Base-by-base conservation (phyloP, 2,797 vertebrate species). In the Leptoclinus maculatus region DNA sequence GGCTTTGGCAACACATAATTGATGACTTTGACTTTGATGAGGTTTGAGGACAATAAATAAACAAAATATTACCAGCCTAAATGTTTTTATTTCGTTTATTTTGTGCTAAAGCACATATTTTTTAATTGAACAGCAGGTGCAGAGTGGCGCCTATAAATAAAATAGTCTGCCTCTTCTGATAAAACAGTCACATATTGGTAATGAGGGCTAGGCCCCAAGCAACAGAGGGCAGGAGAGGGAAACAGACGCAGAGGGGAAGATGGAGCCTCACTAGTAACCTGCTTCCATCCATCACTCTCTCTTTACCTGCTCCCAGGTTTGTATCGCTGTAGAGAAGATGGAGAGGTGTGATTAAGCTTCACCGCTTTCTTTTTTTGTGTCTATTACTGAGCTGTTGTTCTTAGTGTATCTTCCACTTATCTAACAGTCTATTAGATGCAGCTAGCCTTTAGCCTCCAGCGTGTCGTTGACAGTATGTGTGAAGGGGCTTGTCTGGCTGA, bases 401-500 rank as follows among this genome's bases (percentile, higher is more conserved):
- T 67, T 49, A 17, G 14, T 23, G 53, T 19, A 53, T 67, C 36
- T 49, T 72, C 64, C 49, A 6, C 32, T 79, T 43, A 53, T 38
- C 62, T 75, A 63, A 65, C 66, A 25, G 53, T 58, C 71, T 60
- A n/a, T 76, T 72, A 87, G 82, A 78, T 1, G 23, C 47, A 67
- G 66, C 82, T 75, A 71, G 53, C 69, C 53, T 74, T 69, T 72
- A 72, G 75, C 78, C 76, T 60, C 51, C 1, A 51, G 74, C 34
- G 66, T 79, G 69, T 63, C 29, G 68, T 66, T 79, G 13, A 64
- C 78, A 74, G 82, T 19, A 71, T 59, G 80, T 86, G 88, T 87
- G 80, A 89, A 88, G 77, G 57, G 71, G 79, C 68, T 81, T 78
- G 74, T 87, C 74, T 73, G 63, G 39, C 43, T 91, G 73, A 76